These are phyloP conservation scores for Epinotia bilunana DNA, from an alignment of 2,888 invertebrate genomes.

Conservation along the genomic window DNA sequence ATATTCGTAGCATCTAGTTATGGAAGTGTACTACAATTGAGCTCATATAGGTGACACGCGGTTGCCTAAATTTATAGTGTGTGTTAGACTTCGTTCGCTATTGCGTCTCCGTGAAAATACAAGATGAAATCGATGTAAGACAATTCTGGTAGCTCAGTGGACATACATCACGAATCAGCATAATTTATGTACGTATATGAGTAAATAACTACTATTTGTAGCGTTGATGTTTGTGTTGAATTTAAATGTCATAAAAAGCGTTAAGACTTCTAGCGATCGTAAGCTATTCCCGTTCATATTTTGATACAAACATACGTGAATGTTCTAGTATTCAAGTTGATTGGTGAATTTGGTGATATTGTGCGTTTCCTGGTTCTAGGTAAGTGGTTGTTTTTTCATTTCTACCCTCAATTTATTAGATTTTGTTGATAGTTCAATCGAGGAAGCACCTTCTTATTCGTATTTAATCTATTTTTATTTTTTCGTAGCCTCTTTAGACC, in stretches of 20 bases:
- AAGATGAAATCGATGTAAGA: not conserved
- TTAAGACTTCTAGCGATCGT: not conserved
- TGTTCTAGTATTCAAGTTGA: not conserved
- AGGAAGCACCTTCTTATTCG: no score
- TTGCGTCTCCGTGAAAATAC: not conserved
- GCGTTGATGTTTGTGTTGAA: not conserved
- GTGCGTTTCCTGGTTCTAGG: not conserved
- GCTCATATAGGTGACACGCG: not conserved
- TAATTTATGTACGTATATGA: no score
- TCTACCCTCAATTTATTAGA: not conserved
- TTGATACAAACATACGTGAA: not conserved
- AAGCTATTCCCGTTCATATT: not conserved
- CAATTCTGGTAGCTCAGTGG: not conserved
- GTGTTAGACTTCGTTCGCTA: not conserved
- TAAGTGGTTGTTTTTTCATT: not conserved
- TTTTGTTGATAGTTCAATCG: not conserved
- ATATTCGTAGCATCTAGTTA: conserved; percentile 7
- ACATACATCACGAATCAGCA: no score
- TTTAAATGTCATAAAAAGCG: not conserved
- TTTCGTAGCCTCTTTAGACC: no score
- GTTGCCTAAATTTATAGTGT: conserved; percentile 21
- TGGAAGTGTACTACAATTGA: not conserved
- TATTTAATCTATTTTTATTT: no score
- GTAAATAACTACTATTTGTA: no score
- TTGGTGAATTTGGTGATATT: not conserved